Conservation (phyloP, 1,140 invertebrate genomes). For the Berghia stephanieae region DNA sequence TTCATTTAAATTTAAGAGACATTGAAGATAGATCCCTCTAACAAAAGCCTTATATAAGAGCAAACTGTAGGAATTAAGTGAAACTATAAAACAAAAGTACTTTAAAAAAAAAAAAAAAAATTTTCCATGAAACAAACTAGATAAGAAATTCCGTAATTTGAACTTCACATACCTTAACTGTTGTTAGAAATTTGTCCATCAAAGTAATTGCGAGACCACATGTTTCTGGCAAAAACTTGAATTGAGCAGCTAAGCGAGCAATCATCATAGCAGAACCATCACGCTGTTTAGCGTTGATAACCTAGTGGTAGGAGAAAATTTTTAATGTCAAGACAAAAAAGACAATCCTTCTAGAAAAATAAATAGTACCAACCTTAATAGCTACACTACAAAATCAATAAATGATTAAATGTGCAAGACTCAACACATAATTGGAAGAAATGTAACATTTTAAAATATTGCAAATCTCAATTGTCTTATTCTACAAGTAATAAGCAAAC, state of each 20-base stretch:
- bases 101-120: not conserved
- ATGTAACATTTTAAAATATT: no score
- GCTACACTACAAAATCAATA: no score
- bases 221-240: conserved; percentile 64
- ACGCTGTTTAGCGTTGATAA: conserved; percentile 52
- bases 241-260: conserved; percentile 49
- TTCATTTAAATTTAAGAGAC: not conserved
- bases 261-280: conserved; percentile 60
- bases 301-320: conserved; percentile 34
- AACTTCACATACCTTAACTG: conserved; percentile 60
- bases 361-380: no score
- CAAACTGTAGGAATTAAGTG: not conserved
- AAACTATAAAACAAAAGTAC: not conserved
- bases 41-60: not conserved
- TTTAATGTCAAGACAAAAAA: not conserved
- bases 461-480: no score
- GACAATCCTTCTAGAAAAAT: conserved; percentile 2
- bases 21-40: not conserved
- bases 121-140: conserved; percentile 17
- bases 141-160: not conserved
- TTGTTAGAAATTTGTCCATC: conserved; percentile 59
- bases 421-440: no score
- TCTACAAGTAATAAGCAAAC: no score
- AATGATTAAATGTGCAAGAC: no score
- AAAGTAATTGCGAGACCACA: conserved; percentile 54